Conservation (phyloP, 2,113 vertebrate genomes). For the Mus pahari region DNA sequence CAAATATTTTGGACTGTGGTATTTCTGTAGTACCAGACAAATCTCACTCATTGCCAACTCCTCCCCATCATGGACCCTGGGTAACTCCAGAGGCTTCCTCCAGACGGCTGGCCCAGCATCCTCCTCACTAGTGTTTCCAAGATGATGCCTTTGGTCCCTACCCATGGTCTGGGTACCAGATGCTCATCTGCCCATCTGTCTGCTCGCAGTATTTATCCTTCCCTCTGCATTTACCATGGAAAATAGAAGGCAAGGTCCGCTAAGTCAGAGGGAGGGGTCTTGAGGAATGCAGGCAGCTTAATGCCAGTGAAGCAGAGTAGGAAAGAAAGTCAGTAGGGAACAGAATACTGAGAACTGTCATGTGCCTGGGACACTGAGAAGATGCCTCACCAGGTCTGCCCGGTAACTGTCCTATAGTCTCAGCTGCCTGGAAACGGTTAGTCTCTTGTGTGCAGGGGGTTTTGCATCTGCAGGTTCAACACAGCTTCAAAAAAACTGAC, state of each 20-base stretch:
- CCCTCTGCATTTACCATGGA: background rate
- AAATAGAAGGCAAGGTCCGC: background rate
- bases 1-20: background rate
- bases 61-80: background rate
- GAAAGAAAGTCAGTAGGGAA: fast-evolving
- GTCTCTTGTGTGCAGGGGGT: background rate
- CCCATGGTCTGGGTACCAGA: too few species aligned
- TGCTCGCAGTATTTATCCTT: background rate
- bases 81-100: background rate
- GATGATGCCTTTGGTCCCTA: background rate
- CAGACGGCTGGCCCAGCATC: background rate
- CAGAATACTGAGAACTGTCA: background rate
- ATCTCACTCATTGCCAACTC: background rate
- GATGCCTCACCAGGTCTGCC: background rate
- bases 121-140: background rate
- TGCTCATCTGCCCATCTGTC: background rate
- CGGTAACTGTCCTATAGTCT: background rate
- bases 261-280: background rate
- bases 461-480: background rate
- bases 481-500: background rate
- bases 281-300: background rate
- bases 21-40: background rate
- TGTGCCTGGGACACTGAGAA: background rate
- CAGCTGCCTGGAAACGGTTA: background rate
- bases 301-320: background rate